Evolutionary conservation across 2,797 vertebrate genomes (phyloP), one percentile per base, ranked within the genome.

Genomic region (Tympanoctomys barrerae): DNA sequence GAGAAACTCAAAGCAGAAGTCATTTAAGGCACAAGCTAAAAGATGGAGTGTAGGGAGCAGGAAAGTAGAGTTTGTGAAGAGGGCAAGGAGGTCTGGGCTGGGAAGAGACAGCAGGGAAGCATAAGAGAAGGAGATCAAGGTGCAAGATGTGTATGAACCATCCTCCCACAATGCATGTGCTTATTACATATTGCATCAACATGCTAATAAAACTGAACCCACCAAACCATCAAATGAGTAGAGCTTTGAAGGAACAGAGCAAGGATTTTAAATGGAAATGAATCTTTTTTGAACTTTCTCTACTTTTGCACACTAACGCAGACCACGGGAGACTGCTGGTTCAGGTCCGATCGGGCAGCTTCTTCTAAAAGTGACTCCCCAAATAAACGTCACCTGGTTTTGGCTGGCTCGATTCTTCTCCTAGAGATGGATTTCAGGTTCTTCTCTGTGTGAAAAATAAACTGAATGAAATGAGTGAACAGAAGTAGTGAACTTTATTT

Each of bases 81-180:
- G 9, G 8, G n/a, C 7, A 36, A n/a, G 2, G n/a, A 16, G 18
- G n/a, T 1, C 18, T n/a, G 33, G 18, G n/a, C 18, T 36, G 7
- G 16, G 68, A 36, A 68, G 14, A 68, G 14, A 68, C 31, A n/a
- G 31, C 64, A 33, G 31, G 64, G 14, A 68, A 36, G n/a, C 19
- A 18, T 9, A 36, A 10, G 11, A 26, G 26, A 31, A 66, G 28
- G 31, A 66, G n/a, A 21, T 70, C 68, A 70, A 70, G n/a, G 19
- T 70, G n/a, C 68, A 70, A 22, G 10, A 21, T 19, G n/a, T 21
- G 36, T 21, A 36, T 8, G n/a, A 10, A 36, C n/a, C n/a, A 36
- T 9, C n/a, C 36, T 36, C 18, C 8, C n/a, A 36, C 18, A 36
- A 8, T 70, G 68, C 21, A 4, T 7, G 62, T 19, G 42, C 21